phyloP scores from a whole-genome alignment of 2,888 invertebrate genomes.

The Marasmarcha lunaedactyla region DNA sequence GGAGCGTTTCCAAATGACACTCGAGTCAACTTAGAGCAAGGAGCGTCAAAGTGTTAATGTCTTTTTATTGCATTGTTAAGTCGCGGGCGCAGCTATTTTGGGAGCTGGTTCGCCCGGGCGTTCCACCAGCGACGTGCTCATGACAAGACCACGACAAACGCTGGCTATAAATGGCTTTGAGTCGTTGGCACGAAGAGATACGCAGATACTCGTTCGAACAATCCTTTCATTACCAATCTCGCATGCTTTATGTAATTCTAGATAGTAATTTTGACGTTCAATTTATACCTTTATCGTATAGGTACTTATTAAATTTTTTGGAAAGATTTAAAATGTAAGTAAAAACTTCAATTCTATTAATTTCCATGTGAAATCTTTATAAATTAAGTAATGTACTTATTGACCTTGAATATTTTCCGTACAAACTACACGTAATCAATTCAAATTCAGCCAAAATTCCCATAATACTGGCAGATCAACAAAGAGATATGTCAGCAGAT shows the following conservation, averaged over 20 bases:
- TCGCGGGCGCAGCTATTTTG: slow-evolving; percentile 58
- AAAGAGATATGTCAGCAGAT: slow-evolving; percentile 11
- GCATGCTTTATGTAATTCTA: too few species aligned
- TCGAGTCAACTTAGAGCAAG: slow-evolving; percentile 63
- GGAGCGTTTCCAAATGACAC: slow-evolving; percentile 65
- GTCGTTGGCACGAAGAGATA: slow-evolving; percentile 35
- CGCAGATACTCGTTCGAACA: neutral
- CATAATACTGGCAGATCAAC: neutral
- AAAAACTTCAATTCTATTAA: too few species aligned
- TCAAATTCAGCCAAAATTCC: neutral
- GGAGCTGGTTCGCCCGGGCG: slow-evolving; percentile 61
- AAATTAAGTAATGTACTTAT: too few species aligned
- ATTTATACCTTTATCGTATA: too few species aligned
- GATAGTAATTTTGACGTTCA: too few species aligned
- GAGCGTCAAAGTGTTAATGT: slow-evolving; percentile 62
- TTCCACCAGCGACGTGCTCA: slow-evolving; percentile 52
- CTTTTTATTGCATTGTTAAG: slow-evolving; percentile 71
- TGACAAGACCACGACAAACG: slow-evolving; percentile 63
- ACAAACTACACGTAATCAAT: neutral
- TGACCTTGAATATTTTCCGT: too few species aligned
- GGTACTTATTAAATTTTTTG: too few species aligned
- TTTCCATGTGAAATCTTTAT: too few species aligned
- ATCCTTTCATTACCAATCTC: slow-evolving; percentile 3
- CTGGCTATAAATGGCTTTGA: slow-evolving; percentile 58
- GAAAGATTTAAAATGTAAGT: too few species aligned